Conservation (phyloP, 2,113 vertebrate species). For the Anarrhichthys ocellatus region DNA sequence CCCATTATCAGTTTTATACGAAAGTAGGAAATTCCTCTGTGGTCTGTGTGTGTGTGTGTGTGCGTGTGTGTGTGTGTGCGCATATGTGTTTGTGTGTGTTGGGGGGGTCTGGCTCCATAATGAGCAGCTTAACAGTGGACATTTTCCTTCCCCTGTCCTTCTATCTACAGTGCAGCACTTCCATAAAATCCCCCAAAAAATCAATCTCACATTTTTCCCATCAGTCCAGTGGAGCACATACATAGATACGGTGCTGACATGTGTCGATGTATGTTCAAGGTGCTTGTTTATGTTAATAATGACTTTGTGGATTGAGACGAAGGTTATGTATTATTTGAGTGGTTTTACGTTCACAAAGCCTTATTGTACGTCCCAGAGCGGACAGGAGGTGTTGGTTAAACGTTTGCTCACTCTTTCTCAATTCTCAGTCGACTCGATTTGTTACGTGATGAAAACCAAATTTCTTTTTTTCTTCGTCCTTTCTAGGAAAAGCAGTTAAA, state of each 20-base stretch:
- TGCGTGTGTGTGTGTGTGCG: constrained; percentile 34
- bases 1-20: constrained; percentile 87
- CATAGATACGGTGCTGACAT: too few relatives aligned
- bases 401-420: too few relatives aligned
- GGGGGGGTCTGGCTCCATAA: constrained; percentile 51
- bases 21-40: constrained; percentile 82
- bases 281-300: not conserved
- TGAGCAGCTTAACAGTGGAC: constrained; percentile 58
- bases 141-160: constrained; percentile 24
- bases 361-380: too few relatives aligned
- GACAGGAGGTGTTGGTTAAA: too few relatives aligned
- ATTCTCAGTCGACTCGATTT: too few relatives aligned
- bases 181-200: constrained; percentile 21
- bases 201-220: not conserved
- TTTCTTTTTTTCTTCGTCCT: not conserved
- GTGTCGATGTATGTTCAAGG: not conserved
- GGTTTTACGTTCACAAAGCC: too few relatives aligned
- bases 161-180: not conserved
- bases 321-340: too few relatives aligned
- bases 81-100: constrained; percentile 26
- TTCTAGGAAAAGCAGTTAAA: too few relatives aligned
- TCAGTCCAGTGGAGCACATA: too few relatives aligned
- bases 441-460: too few relatives aligned
- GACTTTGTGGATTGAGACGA: too few relatives aligned
- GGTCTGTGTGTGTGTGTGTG: constrained; percentile 53